Conservation (phyloP, 2,113 vertebrate species). For the Pseudonaja textilis region DNA sequence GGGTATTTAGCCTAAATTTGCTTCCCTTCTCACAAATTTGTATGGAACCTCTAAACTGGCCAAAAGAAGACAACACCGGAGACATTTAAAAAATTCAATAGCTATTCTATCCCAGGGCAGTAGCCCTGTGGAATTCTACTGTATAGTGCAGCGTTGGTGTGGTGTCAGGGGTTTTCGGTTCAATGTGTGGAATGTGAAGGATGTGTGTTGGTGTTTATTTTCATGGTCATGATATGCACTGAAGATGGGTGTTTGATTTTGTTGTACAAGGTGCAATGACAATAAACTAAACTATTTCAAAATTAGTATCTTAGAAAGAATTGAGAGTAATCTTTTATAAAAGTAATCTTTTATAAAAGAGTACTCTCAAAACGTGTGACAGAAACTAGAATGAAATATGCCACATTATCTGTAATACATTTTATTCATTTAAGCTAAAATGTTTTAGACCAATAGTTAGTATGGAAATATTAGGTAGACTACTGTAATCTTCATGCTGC, state of each 20-base stretch:
- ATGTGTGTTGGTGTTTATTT: too few species aligned
- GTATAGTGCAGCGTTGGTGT: too few species aligned
- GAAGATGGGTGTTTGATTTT: too few species aligned
- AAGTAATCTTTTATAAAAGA: neutral
- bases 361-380: neutral
- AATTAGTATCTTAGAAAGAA: neutral
- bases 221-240: too few species aligned
- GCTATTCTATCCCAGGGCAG: neutral
- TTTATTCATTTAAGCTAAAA: neutral
- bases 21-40: neutral
- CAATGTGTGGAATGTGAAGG: too few species aligned
- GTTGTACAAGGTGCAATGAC: too few species aligned
- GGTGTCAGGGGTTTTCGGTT: too few species aligned
- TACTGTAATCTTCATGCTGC: neutral
- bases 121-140: too few species aligned
- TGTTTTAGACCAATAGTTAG: neutral
- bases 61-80: neutral
- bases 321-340: too few species aligned
- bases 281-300: neutral
- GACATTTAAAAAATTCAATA: neutral
- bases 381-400: neutral
- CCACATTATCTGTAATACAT: neutral
- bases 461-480: neutral
- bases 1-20: neutral
- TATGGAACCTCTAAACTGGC: neutral